These are phyloP conservation scores for Anagrus nilaparvatae DNA, from an alignment of 1,140 invertebrate genomes.

Conservation along the genomic window DNA sequence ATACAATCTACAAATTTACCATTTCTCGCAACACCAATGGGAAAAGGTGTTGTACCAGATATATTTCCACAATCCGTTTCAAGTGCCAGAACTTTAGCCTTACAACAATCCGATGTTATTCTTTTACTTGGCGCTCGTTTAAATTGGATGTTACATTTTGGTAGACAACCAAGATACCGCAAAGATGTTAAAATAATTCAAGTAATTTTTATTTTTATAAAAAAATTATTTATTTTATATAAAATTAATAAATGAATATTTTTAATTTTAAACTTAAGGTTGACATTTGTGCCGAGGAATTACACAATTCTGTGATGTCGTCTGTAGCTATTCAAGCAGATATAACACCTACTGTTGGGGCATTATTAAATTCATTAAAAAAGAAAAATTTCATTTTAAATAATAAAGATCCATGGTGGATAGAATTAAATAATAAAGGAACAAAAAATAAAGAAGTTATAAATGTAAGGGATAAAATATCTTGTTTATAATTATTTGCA, in stretches of 20 bases:
- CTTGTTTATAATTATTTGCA: too few relatives aligned
- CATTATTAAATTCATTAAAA: conserved; percentile 40
- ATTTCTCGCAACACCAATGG: conserved; percentile 92
- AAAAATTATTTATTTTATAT: conserved; percentile 3
- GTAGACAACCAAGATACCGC: conserved; percentile 73
- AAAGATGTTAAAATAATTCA: conserved; percentile 83
- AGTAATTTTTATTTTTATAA: conserved; percentile 36
- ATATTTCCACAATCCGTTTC: conserved; percentile 65
- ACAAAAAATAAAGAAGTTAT: conserved; percentile 46
- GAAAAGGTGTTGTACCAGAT: conserved; percentile 88
- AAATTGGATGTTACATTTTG: conserved; percentile 98
- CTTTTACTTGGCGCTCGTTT: conserved; percentile 81
- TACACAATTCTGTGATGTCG: conserved; percentile 76
- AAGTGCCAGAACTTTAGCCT: conserved; percentile 73
- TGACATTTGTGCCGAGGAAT: conserved; percentile 81
- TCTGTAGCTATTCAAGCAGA: conserved; percentile 71
- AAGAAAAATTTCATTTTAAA: conserved; percentile 34
- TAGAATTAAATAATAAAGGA: conserved; percentile 42
- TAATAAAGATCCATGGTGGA: conserved; percentile 49
- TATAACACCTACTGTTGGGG: conserved; percentile 56
- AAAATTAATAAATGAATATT: neutral
- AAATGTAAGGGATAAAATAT: conserved; percentile 41
- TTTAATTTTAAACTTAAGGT: conserved; percentile 45
- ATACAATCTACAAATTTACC: conserved; percentile 66
- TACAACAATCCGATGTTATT: conserved; percentile 81